These are phyloP conservation scores for Psammodynastes pulverulentus DNA, from an alignment of 2,113 vertebrate genomes.

Conservation along the genomic window DNA sequence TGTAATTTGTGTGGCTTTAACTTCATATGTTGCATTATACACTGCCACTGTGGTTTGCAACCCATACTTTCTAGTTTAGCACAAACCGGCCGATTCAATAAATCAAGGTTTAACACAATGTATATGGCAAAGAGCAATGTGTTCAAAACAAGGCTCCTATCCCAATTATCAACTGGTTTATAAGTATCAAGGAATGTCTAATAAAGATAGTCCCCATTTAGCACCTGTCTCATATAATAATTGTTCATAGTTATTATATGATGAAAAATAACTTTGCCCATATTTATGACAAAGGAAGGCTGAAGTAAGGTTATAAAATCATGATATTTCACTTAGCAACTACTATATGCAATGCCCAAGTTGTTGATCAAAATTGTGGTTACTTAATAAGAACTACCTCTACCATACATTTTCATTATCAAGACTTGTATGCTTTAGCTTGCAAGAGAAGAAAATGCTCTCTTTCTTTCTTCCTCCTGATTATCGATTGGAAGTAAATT, in stretches of 20 bases:
- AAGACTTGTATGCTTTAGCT: neutral
- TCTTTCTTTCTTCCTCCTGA: neutral
- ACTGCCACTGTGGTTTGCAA: neutral
- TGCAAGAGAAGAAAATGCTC: neutral
- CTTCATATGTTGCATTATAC: neutral
- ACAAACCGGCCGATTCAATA: neutral
- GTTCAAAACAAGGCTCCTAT: neutral
- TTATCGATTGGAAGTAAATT: neutral
- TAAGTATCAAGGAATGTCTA: neutral
- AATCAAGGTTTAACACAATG: neutral
- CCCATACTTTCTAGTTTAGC: neutral
- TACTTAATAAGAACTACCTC: neutral
- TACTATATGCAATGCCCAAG: neutral
- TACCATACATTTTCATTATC: neutral
- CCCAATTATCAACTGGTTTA: neutral
- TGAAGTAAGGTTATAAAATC: neutral
- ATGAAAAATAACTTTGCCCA: neutral
- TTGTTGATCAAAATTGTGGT: neutral
- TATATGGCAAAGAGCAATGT: neutral
- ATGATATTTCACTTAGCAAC: neutral
- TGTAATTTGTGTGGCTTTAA: neutral
- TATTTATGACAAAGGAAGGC: neutral
- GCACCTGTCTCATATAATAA: neutral
- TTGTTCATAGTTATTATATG: neutral
- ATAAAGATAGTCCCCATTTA: neutral